A percentile compares a stretch with the other conserved stretches of the same genome.
Evolutionary conservation across 2,797 vertebrate genomes (phyloP).

Genomic region (Carduelis carduelis): DNA sequence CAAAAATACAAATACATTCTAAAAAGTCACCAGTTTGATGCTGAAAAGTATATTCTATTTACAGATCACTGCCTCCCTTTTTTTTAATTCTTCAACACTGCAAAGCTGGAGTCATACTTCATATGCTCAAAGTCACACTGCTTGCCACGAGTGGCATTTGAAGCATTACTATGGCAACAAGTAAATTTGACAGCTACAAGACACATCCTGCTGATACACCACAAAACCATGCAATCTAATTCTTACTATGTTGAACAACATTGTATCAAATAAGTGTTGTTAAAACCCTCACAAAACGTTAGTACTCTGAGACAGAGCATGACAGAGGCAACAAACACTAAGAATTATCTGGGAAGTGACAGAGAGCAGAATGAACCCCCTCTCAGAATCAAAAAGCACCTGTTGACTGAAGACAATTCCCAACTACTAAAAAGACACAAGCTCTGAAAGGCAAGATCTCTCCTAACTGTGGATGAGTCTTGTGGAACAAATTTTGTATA

Average conservation of each 20-base stretch:
- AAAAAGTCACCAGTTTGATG: neutral
- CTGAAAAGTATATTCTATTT: neutral
- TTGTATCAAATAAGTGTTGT: neutral
- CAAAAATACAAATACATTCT: neutral
- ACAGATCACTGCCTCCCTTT: neutral
- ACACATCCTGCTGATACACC: neutral
- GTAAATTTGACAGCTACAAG: neutral
- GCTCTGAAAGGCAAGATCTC: neutral
- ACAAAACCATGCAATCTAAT: neutral
- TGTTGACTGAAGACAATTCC: neutral
- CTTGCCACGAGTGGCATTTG: neutral
- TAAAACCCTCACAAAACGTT: neutral
- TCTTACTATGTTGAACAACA: neutral
- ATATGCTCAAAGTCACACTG: neutral
- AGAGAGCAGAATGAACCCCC: fast-evolving
- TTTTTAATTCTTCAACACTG: neutral
- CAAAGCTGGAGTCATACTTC: neutral
- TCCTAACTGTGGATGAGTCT: neutral
- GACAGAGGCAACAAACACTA: neutral
- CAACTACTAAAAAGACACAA: neutral
- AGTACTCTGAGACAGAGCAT: neutral
- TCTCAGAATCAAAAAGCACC: neutral
- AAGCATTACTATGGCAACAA: neutral
- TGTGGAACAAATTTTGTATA: neutral
- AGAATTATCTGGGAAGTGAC: neutral